phyloP scores from a whole-genome alignment of 2,797 vertebrate species.

The Nasua narica region DNA sequence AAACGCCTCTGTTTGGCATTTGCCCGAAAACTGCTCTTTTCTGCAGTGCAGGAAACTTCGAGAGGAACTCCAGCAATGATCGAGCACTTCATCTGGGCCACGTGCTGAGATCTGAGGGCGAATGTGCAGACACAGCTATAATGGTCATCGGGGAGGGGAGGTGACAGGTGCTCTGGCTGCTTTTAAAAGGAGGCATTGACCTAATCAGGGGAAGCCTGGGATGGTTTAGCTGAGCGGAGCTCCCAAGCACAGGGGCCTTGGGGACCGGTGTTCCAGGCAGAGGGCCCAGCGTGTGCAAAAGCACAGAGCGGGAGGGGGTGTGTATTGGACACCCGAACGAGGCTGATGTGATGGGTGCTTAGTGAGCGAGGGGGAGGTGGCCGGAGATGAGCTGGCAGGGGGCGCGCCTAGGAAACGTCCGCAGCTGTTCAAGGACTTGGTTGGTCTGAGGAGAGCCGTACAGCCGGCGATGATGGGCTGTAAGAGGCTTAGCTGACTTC shows the following conservation, averaged over 20 bases:
- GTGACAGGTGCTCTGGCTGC: too few species aligned
- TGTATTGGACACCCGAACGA: rapidly evolving
- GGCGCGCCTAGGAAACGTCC: background rate
- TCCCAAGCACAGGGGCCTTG: background rate
- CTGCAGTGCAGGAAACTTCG: background rate
- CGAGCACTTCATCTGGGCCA: rapidly evolving
- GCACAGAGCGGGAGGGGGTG: rapidly evolving
- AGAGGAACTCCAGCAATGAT: background rate
- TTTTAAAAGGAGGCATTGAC: background rate
- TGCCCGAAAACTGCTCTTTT: background rate
- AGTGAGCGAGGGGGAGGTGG: too few species aligned
- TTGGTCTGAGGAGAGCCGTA: background rate
- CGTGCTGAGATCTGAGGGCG: rapidly evolving
- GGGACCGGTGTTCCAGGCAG: background rate
- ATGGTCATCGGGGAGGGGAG: rapidly evolving
- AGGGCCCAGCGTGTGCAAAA: background rate
- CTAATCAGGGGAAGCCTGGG: background rate
- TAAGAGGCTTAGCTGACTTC: background rate
- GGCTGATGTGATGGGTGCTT: rapidly evolving
- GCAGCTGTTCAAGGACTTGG: rapidly evolving
- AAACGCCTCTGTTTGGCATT: background rate
- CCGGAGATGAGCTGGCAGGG: background rate
- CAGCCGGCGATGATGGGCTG: rapidly evolving
- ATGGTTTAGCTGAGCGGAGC: rapidly evolving
- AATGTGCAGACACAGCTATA: background rate